phyloP scores from a whole-genome alignment of 2,888 invertebrate species.

The Pristionchus entomophagus region DNA sequence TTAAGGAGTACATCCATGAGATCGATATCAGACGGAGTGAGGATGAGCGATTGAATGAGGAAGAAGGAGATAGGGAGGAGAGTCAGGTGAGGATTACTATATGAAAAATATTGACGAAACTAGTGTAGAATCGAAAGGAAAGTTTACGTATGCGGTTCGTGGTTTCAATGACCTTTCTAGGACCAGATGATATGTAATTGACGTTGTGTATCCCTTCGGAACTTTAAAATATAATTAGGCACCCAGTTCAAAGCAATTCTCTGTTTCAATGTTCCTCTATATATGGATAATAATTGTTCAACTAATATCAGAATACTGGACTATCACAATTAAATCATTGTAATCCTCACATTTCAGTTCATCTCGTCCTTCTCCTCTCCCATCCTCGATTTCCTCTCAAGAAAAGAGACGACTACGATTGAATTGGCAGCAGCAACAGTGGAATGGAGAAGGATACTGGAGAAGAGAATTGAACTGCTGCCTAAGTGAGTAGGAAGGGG shows the following conservation, averaged over 20 bases:
- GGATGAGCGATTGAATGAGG: background rate
- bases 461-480: conserved; percentile 1
- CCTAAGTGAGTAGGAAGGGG: no score
- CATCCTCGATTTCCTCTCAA: background rate
- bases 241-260: no score
- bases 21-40: background rate
- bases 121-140: no score
- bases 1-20: conserved; percentile 18
- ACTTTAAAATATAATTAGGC: background rate
- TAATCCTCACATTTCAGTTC: background rate
- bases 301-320: no score
- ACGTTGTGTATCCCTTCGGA: no score
- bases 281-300: no score
- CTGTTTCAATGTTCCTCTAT: background rate
- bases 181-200: no score
- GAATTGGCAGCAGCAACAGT: background rate
- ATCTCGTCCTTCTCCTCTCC: background rate
- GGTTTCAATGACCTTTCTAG: no score
- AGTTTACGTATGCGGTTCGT: no score
- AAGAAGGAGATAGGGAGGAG: conserved; percentile 12
- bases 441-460: background rate
- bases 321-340: no score
- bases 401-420: background rate
- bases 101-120: no score
- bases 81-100: background rate